Conservation (phyloP, 2,113 vertebrate species). For the Python bivittatus region DNA sequence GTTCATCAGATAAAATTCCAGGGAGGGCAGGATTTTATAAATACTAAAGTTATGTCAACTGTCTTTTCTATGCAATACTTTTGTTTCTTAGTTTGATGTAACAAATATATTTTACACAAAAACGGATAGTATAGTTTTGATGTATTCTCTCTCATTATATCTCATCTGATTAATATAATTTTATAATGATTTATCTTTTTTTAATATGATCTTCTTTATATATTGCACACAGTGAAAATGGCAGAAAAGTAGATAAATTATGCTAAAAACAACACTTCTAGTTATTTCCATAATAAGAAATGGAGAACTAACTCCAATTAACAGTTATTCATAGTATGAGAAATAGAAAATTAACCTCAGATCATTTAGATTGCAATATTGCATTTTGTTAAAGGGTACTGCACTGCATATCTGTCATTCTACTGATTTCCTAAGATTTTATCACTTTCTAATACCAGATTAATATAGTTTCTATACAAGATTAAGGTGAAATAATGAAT, state of each 20-base stretch:
- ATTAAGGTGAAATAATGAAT: background rate
- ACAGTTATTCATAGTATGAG: slow-evolving; percentile 31
- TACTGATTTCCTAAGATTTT: slow-evolving; percentile 19
- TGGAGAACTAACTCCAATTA: background rate
- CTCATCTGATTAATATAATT: slow-evolving; percentile 28
- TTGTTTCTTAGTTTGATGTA: background rate
- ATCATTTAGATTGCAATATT: background rate
- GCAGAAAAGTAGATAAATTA: slow-evolving; percentile 30
- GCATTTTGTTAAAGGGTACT: too few species aligned
- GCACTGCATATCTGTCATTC: background rate
- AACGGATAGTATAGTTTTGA: background rate
- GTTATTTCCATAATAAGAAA: slow-evolving; percentile 23
- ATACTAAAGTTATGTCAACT: background rate
- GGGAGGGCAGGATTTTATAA: background rate
- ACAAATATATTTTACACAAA: background rate
- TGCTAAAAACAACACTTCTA: slow-evolving; percentile 48
- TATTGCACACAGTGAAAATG: background rate
- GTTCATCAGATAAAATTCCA: too few species aligned
- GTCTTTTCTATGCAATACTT: background rate
- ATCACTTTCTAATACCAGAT: background rate
- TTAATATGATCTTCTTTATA: slow-evolving; percentile 23
- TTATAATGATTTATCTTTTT: background rate
- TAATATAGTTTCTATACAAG: background rate
- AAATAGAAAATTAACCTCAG: slow-evolving; percentile 35
- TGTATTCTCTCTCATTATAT: slow-evolving; percentile 1